A percentile compares a stretch with the other conserved stretches of the same genome.
These are phyloP conservation scores for Scotopteryx bipunctaria DNA, from an alignment of 2,888 invertebrate species.

Conservation along the genomic window DNA sequence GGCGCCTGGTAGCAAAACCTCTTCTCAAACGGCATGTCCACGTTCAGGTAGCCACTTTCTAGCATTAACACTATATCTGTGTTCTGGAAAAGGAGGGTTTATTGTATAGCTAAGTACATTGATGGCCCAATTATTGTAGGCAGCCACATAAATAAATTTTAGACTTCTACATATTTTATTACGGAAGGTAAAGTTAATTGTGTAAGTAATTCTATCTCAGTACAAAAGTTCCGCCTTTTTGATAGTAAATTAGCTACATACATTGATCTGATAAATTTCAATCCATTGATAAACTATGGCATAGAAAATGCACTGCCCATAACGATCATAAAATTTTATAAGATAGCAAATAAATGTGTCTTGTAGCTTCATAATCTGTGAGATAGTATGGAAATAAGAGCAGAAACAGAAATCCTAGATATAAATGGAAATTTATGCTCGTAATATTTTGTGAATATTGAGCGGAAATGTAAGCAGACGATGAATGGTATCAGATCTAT, in stretches of 20 bases:
- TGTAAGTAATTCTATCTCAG: no score
- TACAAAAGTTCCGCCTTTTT: no score
- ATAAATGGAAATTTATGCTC: slow-evolving; percentile 22
- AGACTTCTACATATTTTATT: no score
- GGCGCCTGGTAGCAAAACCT: slow-evolving; percentile 69
- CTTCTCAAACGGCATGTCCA: slow-evolving; percentile 60
- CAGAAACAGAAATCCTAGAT: slow-evolving; percentile 12
- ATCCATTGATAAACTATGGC: background rate
- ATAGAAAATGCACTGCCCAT: background rate
- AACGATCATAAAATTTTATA: slow-evolving; percentile 1
- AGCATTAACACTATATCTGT: slow-evolving; percentile 73
- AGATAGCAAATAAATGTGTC: slow-evolving; percentile 10
- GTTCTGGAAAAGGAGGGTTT: slow-evolving; percentile 50
- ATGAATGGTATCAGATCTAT: slow-evolving; percentile 26
- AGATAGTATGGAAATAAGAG: slow-evolving; percentile 12
- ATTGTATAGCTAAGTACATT: no score
- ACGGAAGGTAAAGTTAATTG: no score
- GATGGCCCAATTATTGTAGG: no score
- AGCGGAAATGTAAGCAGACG: slow-evolving; percentile 25
- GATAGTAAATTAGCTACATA: no score
- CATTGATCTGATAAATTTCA: background rate
- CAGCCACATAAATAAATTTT: no score
- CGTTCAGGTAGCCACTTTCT: slow-evolving; percentile 57
- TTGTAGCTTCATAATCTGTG: slow-evolving; percentile 2
- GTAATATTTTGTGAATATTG: slow-evolving; percentile 25